A percentile compares a stretch with the other conserved stretches of the same genome.
Evolutionary conservation across 2,797 vertebrate species (phyloP).

Genomic region (Periophthalmus magnuspinnatus): DNA sequence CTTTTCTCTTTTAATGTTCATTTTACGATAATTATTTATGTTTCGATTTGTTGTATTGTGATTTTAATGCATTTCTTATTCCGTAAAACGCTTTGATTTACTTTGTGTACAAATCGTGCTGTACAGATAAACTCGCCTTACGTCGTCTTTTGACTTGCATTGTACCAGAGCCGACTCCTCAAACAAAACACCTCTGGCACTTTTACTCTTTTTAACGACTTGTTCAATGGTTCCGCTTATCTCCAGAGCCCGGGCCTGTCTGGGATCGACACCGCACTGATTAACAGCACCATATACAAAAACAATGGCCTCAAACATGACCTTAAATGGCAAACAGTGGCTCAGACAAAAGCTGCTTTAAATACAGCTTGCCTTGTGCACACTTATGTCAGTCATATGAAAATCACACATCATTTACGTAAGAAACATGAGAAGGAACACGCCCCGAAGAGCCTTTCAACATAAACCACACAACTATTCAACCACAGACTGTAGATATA

Average conservation of each 20-base stretch:
- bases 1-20: too few relatives aligned
- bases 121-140: too few relatives aligned
- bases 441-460: too few relatives aligned
- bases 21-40: too few relatives aligned
- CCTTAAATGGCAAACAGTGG: conserved; percentile 1
- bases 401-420: conserved; percentile 22
- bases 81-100: too few relatives aligned
- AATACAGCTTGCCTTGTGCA: not conserved
- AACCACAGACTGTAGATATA: too few relatives aligned
- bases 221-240: conserved; percentile 59
- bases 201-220: conserved; percentile 15
- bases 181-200: not conserved
- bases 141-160: not conserved
- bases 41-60: too few relatives aligned
- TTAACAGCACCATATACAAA: conserved; percentile 33
- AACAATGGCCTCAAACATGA: not conserved
- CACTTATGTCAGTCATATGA: conserved; percentile 9
- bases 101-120: too few relatives aligned
- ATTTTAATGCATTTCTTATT: too few relatives aligned
- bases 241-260: conserved; percentile 43
- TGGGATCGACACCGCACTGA: conserved; percentile 48
- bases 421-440: conserved; percentile 11
- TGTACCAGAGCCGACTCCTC: conserved; percentile 1
- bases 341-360: not conserved
- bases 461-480: conserved; percentile 9